Base-by-base conservation (phyloP, 2,113 vertebrate genomes). In the Mionectes macconnelli region DNA sequence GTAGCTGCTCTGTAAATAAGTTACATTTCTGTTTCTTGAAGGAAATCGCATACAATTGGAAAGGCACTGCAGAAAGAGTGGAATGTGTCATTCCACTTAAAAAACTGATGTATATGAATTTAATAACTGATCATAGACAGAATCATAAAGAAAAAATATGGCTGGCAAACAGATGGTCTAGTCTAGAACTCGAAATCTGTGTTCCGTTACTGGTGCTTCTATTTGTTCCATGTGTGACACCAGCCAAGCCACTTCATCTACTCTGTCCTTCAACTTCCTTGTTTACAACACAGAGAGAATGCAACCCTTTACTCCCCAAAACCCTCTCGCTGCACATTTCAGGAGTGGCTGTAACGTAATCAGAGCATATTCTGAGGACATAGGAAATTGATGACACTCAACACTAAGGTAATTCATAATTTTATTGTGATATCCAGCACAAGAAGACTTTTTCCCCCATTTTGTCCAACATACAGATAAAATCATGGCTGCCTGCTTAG, bases 1-100 rank as follows among this genome's bases (percentile, higher is more conserved):
- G 66, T 16, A 88, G 73, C 69, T 83, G 80, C 72, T 97, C 86
- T 74, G 66, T 91, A 96, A 96, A 85, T 76, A 94, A 97, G 81
- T 37, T 78, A 81, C 76, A 14, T 76, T 56, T 78, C 78, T 81
- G 55, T 84, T 88, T 91, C 80, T 90, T 66, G 68, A 73, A 90
- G 77, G 88, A 90, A 69, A 93, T 93, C n/a, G 84, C 20, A 74
- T 39, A 47, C 56, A 92, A 93, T 49, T 84, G 89, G 47, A 96
- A 97, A 94, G 56, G 47, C 60, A 69, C 56, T 72, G 57, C 35
- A 76, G 56, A 89, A 91, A 91, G 25, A 86, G 50, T 57, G 31
- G 37, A 90, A 93, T 92, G 52, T 85, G 85, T 78, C 42, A 63
- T 81, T 80, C 80, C 74, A 82, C 64, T 96, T 79, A 67, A 96